phyloP scores from a whole-genome alignment of 2,797 vertebrate genomes.

The Malacoraja senta region DNA sequence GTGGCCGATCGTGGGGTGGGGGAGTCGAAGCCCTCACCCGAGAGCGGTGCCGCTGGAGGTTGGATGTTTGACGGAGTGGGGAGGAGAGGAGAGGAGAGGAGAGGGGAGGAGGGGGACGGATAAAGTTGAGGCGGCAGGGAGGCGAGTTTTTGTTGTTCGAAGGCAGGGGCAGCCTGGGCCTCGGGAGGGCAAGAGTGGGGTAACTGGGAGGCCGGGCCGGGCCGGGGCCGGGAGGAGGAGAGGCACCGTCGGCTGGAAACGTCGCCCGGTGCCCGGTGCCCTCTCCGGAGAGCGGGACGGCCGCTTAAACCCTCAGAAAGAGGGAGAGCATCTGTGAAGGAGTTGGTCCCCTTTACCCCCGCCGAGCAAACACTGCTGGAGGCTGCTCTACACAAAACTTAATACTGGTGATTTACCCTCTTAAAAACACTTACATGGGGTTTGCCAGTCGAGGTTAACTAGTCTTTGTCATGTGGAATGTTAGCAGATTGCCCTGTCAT shows the following conservation, averaged over 20 bases:
- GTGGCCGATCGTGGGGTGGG: background rate
- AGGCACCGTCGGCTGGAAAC: too few species aligned
- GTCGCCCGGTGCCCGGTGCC: too few species aligned
- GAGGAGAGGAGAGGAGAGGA: background rate
- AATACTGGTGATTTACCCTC: background rate
- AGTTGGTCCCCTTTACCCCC: constrained; percentile 40
- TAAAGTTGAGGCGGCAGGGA: too few species aligned
- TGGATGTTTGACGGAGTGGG: constrained; percentile 13
- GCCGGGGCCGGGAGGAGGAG: background rate
- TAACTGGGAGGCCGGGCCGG: background rate
- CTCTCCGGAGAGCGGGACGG: background rate
- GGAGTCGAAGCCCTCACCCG: constrained; percentile 41
- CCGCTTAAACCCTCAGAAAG: too few species aligned
- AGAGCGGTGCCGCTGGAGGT: background rate
- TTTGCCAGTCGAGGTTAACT: background rate
- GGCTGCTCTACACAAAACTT: background rate
- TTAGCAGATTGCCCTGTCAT: background rate
- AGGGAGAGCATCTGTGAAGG: background rate
- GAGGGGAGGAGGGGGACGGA: background rate
- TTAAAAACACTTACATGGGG: background rate
- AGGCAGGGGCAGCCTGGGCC: constrained; percentile 44
- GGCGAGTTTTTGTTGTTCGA: background rate
- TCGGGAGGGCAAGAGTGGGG: background rate
- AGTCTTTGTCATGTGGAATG: constrained; percentile 12
- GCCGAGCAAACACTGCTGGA: background rate